Percentiles rank a stretch among this genome's conserved stretches.
Conservation (phyloP, 35 echinoderm and acorn worm genomes). For the Ophioderma brevispina region DNA sequence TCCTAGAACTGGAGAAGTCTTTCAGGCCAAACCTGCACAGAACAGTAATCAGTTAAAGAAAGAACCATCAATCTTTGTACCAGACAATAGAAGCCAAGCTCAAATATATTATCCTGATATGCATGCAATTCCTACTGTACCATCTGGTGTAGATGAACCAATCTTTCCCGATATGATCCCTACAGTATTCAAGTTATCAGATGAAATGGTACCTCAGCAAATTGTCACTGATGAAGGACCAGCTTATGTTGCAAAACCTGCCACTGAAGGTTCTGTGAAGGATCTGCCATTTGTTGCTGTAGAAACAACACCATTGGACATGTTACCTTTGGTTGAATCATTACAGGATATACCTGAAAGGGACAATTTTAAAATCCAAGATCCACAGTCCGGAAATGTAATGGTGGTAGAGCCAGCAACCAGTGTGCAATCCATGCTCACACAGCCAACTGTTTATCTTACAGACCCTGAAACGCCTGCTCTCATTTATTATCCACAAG, state of each 20-base stretch:
- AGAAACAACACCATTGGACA: background rate
- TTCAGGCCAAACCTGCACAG: constrained; percentile 43
- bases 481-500: background rate
- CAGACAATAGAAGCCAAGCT: background rate
- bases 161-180: background rate
- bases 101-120: background rate
- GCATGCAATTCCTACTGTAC: background rate
- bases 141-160: background rate
- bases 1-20: constrained; percentile 15
- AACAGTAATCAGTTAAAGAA: constrained; percentile 24
- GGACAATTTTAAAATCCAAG: background rate
- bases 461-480: background rate
- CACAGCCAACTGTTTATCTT: background rate
- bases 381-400: constrained; percentile 26
- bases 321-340: background rate
- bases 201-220: background rate
- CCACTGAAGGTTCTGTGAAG: background rate
- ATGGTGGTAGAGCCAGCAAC: background rate
- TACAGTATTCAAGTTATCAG: background rate
- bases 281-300: background rate
- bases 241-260: constrained; percentile 55
- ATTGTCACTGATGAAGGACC: constrained; percentile 68
- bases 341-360: background rate
- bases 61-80: constrained; percentile 5
- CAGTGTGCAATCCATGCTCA: background rate